Percentiles rank a stretch among this genome's conserved stretches.
phyloP scores from a whole-genome alignment of 2,113 vertebrate genomes.

The Urocitellus parryii region DNA sequence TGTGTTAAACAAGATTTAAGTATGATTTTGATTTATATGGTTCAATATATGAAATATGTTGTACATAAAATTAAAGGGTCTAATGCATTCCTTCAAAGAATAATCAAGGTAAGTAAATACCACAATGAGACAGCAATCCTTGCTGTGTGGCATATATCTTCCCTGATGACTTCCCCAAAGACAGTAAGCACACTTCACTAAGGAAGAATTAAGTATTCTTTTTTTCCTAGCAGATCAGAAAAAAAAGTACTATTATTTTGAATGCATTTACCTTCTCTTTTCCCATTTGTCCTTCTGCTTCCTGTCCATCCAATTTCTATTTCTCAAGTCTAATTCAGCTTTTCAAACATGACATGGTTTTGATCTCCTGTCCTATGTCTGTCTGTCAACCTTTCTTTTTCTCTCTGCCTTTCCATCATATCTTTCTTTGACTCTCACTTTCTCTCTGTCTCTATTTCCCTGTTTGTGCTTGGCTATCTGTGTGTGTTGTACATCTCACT shows the following conservation, averaged over 20 bases:
- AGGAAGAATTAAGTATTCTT: slow-evolving; percentile 4
- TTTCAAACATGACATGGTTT: not conserved
- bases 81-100: slow-evolving; percentile 68
- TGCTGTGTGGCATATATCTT: slow-evolving; percentile 32
- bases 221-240: not conserved
- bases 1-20: slow-evolving; percentile 59
- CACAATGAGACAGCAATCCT: slow-evolving; percentile 37
- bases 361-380: not conserved
- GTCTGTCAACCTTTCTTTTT: not conserved
- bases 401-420: not conserved
- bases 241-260: not conserved
- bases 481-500: fast-evolving
- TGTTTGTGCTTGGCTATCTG: not conserved
- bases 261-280: not conserved
- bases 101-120: slow-evolving; percentile 73
- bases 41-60: slow-evolving; percentile 46
- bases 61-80: slow-evolving; percentile 48
- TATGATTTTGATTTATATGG: slow-evolving; percentile 60
- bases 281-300: not conserved
- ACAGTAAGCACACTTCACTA: not conserved
- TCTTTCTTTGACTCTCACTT: not conserved
- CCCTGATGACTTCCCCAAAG: not conserved
- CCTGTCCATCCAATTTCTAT: not conserved
- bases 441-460: not conserved
- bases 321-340: not conserved